Conservation (phyloP, 2,113 vertebrate species). For the Ceyx cyanopectus region DNA sequence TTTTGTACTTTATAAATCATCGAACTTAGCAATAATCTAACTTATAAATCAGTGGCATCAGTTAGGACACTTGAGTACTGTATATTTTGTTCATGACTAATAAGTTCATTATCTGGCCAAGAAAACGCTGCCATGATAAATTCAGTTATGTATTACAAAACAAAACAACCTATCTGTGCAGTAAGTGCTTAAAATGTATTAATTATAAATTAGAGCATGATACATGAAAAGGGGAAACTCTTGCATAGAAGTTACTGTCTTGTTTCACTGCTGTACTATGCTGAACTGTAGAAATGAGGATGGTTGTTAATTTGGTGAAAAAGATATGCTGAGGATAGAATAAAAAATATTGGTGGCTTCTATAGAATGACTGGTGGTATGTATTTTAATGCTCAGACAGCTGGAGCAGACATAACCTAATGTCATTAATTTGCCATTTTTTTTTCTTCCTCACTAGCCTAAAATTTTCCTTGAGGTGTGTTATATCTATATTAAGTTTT, state of each 20-base stretch:
- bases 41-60: neutral
- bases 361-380: neutral
- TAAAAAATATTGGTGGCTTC: neutral
- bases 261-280: neutral
- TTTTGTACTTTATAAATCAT: slow-evolving; percentile 18
- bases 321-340: neutral
- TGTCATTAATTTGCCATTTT: neutral
- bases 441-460: neutral
- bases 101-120: slow-evolving; percentile 38
- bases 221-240: slow-evolving; percentile 7
- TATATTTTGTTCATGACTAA: slow-evolving; percentile 18
- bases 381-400: neutral
- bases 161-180: neutral
- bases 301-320: neutral
- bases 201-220: slow-evolving; percentile 33
- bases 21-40: neutral
- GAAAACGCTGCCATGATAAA: slow-evolving; percentile 55
- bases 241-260: neutral
- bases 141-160: slow-evolving; percentile 55
- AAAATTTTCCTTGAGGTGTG: neutral
- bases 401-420: neutral
- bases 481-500: neutral
- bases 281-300: neutral
- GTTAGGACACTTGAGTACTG: slow-evolving; percentile 28
- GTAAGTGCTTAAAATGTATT: slow-evolving; percentile 47